phyloP scores from a whole-genome alignment of 1,140 invertebrate species.

The Coboldia fuscipes region DNA sequence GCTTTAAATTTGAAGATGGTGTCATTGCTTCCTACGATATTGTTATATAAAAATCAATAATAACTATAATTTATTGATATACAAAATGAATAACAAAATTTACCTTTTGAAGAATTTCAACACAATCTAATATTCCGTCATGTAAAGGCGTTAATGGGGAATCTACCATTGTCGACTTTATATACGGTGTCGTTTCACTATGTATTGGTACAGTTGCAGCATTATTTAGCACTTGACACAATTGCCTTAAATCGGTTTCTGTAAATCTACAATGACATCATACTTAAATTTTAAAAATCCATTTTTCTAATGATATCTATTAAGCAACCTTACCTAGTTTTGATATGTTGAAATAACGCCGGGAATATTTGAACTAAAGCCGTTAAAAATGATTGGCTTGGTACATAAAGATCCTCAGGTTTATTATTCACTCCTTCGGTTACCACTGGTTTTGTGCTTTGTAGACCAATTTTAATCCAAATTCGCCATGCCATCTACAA shows the following conservation, averaged over 20 bases:
- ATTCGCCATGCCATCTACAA: conserved; percentile 49
- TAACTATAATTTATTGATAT: not conserved
- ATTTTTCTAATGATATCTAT: conserved; percentile 1
- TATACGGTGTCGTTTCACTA: conserved; percentile 61
- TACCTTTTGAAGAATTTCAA: conserved; percentile 59
- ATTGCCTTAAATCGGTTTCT: conserved; percentile 49
- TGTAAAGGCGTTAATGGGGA: conserved; percentile 60
- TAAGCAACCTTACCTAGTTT: conserved; percentile 36
- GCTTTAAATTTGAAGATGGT: conserved; percentile 36
- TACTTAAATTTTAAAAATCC: not conserved
- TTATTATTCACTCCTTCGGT: conserved; percentile 18
- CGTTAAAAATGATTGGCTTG: conserved; percentile 79
- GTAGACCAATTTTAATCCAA: conserved; percentile 66
- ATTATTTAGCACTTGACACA: conserved; percentile 57
- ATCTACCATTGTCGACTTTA: conserved; percentile 49
- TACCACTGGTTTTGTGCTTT: conserved; percentile 44
- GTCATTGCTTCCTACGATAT: conserved; percentile 38
- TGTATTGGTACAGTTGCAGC: conserved; percentile 62
- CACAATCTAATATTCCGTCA: conserved; percentile 56
- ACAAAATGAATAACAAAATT: conserved; percentile 3
- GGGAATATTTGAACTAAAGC: conserved; percentile 88
- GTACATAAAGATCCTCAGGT: conserved; percentile 47
- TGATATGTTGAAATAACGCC: conserved; percentile 75
- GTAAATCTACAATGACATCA: conserved; percentile 30
- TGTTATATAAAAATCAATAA: conserved; percentile 6